Conservation (phyloP, 2,888 invertebrate genomes). For the Diarsia brunnea region DNA sequence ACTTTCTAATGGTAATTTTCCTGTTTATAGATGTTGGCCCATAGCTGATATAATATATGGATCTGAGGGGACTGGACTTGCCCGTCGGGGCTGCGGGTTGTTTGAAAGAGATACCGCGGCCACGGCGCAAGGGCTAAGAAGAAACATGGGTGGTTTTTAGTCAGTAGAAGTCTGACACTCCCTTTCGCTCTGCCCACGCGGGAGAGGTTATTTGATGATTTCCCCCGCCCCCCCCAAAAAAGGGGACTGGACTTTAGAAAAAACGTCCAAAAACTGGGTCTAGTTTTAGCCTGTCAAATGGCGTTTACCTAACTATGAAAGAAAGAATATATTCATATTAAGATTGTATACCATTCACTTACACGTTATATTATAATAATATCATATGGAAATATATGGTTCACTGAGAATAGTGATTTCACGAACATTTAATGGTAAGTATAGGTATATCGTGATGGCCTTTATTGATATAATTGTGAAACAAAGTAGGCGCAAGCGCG, state of each 20-base stretch:
- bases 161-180: no score
- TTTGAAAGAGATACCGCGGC: no score
- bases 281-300: constrained; percentile 4
- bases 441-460: constrained; percentile 1
- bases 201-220: no score
- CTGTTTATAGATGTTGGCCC: constrained; percentile 6
- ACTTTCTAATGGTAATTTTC: background rate
- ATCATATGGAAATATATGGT: constrained; percentile 33
- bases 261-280: background rate
- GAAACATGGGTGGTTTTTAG: no score
- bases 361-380: constrained; percentile 35
- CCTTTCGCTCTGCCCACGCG: no score
- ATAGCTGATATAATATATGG: constrained; percentile 11
- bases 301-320: constrained; percentile 47
- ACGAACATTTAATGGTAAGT: constrained; percentile 21
- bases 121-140: no score
- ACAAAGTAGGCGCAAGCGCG: constrained; percentile 14
- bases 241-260: background rate
- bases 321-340: constrained; percentile 53
- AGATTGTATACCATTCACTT: constrained; percentile 53
- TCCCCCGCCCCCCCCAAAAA: no score
- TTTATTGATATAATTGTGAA: constrained; percentile 12
- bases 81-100: no score
- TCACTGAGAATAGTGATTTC: constrained; percentile 30
- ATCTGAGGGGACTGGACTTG: constrained; percentile 2